Base-by-base conservation (phyloP, 2,888 invertebrate genomes). In the Hypercompe scribonia region DNA sequence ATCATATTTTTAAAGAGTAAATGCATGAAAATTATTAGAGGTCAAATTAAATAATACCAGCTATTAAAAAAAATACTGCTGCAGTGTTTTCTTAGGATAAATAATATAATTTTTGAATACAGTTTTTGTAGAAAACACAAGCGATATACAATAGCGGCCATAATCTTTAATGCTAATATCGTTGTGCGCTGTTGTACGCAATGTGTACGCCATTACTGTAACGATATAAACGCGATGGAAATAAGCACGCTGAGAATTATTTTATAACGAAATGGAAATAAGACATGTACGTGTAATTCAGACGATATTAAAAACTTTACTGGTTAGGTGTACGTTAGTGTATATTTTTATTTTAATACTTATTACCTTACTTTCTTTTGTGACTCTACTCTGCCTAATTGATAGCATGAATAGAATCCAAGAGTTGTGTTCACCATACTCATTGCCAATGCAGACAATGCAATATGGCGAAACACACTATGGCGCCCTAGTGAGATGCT, bases 181-280 rank as follows among this genome's bases (percentile, higher is more conserved):
- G 73, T 75, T 76, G 74, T 71, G 80, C 72, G 75, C 80, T 75
- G 68, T 76, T 74, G 66, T 80, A 84, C 82, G 80, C 75, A 78
- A 68, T 46, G n/a, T 61, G 65, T 65, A 68, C 64, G 72, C 75
- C 67, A 82, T 82, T 84, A 82, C 66, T 70, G 74, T 82, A 80
- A 83, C 73, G 75, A 68, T 71, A 65, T 68, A 65, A 54, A 70
- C 64, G 54, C 28, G 28, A 21, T 71, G 68, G 54, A 50, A 63
- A 68, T 71, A 74, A 71, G 42, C 64, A 70, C n/a, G 4, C 13
- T 21, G 31, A 66, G 33, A 66, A 73, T 63, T 70, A 69, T 61
- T 66, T 36, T 67, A 63, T 70, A 70, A 70, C 61, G 31, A 73
- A 46, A 63, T 70, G 58, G 34, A 24, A 66, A 71, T 34, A 31